Evolutionary conservation across 2,888 invertebrate genomes (phyloP), one percentile per base, ranked within the genome.

Genomic region (Dasypolia templi): DNA sequence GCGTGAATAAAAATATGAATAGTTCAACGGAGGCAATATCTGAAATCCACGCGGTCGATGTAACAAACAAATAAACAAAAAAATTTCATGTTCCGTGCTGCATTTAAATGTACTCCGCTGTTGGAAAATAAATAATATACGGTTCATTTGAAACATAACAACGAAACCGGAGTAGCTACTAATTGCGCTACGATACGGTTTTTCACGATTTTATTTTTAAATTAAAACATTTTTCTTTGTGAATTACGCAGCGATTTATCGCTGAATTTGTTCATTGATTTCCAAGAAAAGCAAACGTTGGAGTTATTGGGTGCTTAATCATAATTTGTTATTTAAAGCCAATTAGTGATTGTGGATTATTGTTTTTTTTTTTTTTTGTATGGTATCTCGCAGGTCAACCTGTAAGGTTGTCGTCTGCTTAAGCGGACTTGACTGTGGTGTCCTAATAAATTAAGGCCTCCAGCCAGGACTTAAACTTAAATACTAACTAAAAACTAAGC

Each of bases 21-120:
- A 26, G 12, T 62, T 63, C 4, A 26, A 44, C n/a, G 5, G 14
- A 22, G 5, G 19, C 17, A 49, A 61, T 49, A 79, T 42, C 17
- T 29, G 3, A 77, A 61, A 64, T 53, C 14, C 35, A 61, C 29
- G 32, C 49, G 32, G 19, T 56, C 51, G 51, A 44, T 44, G 4
- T 58, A 62, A 66, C 22, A 51, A 61, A 61, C 29, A 68, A 51
- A 62, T 39, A 14, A 55, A 75, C 19, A 22, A 61, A 66, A 72
- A 71, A 77, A 73, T 73, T 81, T 75, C 86, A 72, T 74, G 76
- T 82, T 83, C 58, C 78, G 63, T 49, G 78, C 12, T 79, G 82
- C 75, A 82, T 83, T 80, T 77, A 75, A 88, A 86, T 81, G 64
- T 72, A 87, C 62, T 81, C 77, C 49, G 35, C 14, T 77, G 78